These are phyloP conservation scores for Cecidostiba fungosa DNA, from an alignment of 2,888 invertebrate species.

Conservation along the genomic window DNA sequence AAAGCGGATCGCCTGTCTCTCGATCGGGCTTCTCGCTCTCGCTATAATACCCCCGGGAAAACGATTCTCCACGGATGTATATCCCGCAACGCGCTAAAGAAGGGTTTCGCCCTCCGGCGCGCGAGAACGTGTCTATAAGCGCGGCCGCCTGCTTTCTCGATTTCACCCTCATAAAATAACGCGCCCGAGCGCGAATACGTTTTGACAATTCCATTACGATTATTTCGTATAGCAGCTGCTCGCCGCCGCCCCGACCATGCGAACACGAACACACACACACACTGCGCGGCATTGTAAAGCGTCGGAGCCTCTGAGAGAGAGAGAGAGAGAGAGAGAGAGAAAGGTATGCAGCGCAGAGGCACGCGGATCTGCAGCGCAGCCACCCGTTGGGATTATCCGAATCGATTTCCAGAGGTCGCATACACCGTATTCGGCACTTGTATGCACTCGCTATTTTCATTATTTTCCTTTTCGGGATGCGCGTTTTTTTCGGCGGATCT, in stretches of 20 bases:
- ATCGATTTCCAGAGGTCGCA: constrained; percentile 55
- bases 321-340: background rate
- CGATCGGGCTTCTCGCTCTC: constrained; percentile 65
- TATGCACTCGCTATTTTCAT: constrained; percentile 3
- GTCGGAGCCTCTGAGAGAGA: constrained; percentile 14
- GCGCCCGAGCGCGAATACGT: constrained; percentile 74
- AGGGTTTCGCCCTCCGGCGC: constrained; percentile 69
- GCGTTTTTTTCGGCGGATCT: constrained; percentile 24
- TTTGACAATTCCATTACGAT: constrained; percentile 80
- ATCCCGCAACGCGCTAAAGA: constrained; percentile 67
- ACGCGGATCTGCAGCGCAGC: background rate
- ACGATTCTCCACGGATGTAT: constrained; percentile 77
- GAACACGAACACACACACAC: background rate
- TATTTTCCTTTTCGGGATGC: constrained; percentile 5
- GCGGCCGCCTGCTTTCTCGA: constrained; percentile 64
- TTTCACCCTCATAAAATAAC: constrained; percentile 78
- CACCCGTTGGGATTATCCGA: constrained; percentile 61
- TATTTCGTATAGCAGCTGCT: constrained; percentile 77
- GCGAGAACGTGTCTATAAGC: constrained; percentile 22
- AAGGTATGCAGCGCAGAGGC: constrained; percentile 11
- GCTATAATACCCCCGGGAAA: constrained; percentile 78
- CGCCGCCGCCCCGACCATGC: constrained; percentile 50
- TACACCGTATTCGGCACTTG: constrained; percentile 26
- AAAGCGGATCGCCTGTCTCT: constrained; percentile 51
- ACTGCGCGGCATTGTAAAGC: constrained; percentile 16